phyloP scores from a whole-genome alignment of 2,113 vertebrate genomes.

The Pseudorasbora parva region DNA sequence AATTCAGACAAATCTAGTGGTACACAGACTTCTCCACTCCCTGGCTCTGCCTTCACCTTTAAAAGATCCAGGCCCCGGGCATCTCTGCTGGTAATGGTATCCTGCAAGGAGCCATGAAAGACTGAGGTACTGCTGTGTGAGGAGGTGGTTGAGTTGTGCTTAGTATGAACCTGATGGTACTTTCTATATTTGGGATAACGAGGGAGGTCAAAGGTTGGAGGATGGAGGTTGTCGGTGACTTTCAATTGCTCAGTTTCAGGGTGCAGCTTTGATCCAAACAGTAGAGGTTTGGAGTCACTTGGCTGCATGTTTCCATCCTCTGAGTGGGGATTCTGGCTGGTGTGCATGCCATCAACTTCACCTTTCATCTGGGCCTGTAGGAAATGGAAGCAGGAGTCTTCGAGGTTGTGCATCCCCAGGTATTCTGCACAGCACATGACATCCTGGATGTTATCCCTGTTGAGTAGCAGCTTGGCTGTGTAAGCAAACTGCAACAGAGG shows the following conservation, averaged over 20 bases:
- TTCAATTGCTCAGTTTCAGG: constrained; percentile 73
- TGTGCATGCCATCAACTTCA: constrained; percentile 81
- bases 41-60: constrained; percentile 87
- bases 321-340: constrained; percentile 75
- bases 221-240: constrained; percentile 65
- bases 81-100: constrained; percentile 74
- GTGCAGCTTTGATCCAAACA: constrained; percentile 75
- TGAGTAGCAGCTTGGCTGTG: constrained; percentile 94
- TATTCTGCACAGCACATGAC: constrained; percentile 92
- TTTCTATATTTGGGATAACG: constrained; percentile 92
- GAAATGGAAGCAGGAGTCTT: constrained; percentile 94
- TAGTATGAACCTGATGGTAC: constrained; percentile 87
- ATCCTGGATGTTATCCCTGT: constrained; percentile 92
- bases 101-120: constrained; percentile 68
- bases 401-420: constrained; percentile 92
- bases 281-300: constrained; percentile 68
- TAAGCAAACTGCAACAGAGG: constrained; percentile 96
- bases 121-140: constrained; percentile 85
- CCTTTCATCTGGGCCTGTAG: constrained; percentile 89
- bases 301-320: constrained; percentile 63
- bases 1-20: constrained; percentile 84
- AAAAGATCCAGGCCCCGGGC: constrained; percentile 75
- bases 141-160: constrained; percentile 83
- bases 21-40: constrained; percentile 72
- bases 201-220: constrained; percentile 73